phyloP scores from a whole-genome alignment of 2,888 invertebrate species.

The Ennomos fuscantarius region DNA sequence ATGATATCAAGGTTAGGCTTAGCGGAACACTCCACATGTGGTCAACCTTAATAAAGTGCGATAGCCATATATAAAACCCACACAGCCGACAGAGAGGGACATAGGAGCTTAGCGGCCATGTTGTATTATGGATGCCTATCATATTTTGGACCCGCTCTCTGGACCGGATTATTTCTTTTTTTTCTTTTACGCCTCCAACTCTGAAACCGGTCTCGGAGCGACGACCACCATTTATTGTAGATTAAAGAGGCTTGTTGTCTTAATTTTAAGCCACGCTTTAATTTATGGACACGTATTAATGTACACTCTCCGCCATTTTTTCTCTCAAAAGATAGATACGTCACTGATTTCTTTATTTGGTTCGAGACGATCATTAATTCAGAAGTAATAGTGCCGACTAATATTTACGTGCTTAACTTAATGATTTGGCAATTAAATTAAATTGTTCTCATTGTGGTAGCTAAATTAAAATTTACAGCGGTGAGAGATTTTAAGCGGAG shows the following conservation, averaged over 20 bases:
- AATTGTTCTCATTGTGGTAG: conserved; percentile 81
- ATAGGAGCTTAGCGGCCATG: conserved; percentile 84
- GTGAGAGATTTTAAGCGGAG: conserved; percentile 69
- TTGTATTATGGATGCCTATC: conserved; percentile 86
- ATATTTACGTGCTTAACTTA: conserved; percentile 83
- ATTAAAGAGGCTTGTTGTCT: conserved; percentile 86
- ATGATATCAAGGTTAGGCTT: conserved; percentile 85
- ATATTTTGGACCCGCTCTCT: conserved; percentile 83
- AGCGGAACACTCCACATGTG: conserved; percentile 85
- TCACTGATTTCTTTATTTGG: conserved; percentile 81
- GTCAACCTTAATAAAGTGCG: conserved; percentile 83
- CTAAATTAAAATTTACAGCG: conserved; percentile 80
- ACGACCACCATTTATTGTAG: conserved; percentile 85
- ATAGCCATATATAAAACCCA: conserved; percentile 60
- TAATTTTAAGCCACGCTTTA: conserved; percentile 84
- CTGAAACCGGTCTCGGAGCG: conserved; percentile 79
- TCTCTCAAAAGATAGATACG: conserved; percentile 65
- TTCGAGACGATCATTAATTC: conserved; percentile 66
- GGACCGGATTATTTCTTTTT: conserved; percentile 83
- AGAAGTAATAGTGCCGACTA: conserved; percentile 75
- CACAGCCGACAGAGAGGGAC: conserved; percentile 65
- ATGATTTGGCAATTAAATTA: conserved; percentile 85
- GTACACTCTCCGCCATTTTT: conserved; percentile 77
- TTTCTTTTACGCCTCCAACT: conserved; percentile 80
- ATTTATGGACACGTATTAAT: conserved; percentile 82